Evolutionary conservation across 2,797 vertebrate species (phyloP).

Genomic region (Melanotaenia parkinsoni): DNA sequence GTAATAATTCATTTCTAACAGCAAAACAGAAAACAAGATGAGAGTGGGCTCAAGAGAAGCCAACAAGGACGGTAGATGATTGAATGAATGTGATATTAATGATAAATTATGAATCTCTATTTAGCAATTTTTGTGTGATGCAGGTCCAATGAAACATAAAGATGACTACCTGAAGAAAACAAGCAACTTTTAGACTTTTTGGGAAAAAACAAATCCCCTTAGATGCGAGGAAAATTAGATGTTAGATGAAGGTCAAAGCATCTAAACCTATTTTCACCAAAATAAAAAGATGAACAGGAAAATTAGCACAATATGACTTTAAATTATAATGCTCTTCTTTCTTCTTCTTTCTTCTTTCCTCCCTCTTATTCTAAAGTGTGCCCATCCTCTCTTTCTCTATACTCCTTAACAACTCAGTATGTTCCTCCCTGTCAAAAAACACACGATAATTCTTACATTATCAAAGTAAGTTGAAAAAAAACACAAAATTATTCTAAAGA

Average conservation of each 20-base stretch:
- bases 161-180: too few species aligned
- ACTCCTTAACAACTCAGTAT: neutral
- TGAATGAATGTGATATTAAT: neutral
- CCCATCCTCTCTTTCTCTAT: neutral
- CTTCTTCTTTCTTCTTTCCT: neutral
- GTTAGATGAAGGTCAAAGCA: neutral
- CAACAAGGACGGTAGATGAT: neutral
- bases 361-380: neutral
- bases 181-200: too few species aligned
- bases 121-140: neutral
- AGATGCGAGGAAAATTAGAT: neutral
- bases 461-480: neutral
- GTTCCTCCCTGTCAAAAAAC: neutral
- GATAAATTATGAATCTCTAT: neutral
- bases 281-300: neutral
- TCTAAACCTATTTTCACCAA: neutral
- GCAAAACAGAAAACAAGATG: neutral
- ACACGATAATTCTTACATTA: neutral
- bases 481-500: neutral
- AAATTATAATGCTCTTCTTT: neutral
- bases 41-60: neutral
- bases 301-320: neutral
- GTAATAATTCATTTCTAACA: neutral
- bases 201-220: neutral
- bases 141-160: too few species aligned